Percentiles rank a stretch among this genome's conserved stretches.
Conservation (phyloP, 2,797 vertebrate genomes). For the Pseudocheirus occidentalis region DNA sequence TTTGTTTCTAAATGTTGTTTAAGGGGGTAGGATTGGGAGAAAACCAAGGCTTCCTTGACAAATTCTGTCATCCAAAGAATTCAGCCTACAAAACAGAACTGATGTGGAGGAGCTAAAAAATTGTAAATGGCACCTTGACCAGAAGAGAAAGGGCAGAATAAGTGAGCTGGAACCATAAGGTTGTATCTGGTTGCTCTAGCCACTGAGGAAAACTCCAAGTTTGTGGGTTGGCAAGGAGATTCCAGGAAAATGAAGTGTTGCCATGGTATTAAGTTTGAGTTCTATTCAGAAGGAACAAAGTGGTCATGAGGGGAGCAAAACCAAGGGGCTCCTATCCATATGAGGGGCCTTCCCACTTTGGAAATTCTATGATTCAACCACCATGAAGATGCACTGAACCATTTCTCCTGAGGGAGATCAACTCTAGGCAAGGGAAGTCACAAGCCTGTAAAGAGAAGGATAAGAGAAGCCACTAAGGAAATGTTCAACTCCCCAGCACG, state of each 20-base stretch:
- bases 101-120: background rate
- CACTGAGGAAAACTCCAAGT: background rate
- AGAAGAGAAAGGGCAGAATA: background rate
- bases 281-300: background rate
- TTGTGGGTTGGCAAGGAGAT: background rate
- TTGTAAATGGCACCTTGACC: background rate
- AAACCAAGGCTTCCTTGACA: background rate
- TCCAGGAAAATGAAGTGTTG: background rate
- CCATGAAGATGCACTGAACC: background rate
- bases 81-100: background rate
- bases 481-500: background rate
- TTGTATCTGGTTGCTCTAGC: background rate
- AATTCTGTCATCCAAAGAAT: background rate
- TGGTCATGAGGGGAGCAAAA: background rate
- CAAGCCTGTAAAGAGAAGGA: background rate
- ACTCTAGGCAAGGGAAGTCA: background rate
- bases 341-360: background rate
- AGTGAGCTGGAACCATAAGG: background rate
- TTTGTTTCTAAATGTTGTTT: background rate
- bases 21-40: background rate
- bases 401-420: background rate
- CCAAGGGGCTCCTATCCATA: background rate
- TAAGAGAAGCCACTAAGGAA: background rate
- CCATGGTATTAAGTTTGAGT: background rate
- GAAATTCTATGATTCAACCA: background rate